Percentiles rank a stretch among this genome's conserved stretches.
phyloP scores from a whole-genome alignment of 2,797 vertebrate genomes.

The Dicrostonyx torquatus region DNA sequence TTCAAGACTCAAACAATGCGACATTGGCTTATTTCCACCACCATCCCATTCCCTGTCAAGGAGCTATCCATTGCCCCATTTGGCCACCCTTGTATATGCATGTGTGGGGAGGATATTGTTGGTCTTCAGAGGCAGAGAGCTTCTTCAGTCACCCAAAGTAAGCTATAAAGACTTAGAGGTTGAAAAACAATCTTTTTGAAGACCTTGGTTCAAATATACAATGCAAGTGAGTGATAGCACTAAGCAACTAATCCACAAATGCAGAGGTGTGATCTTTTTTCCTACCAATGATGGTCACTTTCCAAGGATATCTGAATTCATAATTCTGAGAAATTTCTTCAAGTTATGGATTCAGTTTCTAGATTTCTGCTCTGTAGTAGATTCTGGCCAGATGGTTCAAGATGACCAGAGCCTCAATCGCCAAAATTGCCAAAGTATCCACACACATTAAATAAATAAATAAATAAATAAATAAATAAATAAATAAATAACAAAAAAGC shows the following conservation, averaged over 20 bases:
- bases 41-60: too few relatives aligned
- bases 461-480: too few relatives aligned
- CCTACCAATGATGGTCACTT: not conserved
- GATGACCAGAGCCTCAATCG: not conserved
- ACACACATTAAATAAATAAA: too few relatives aligned
- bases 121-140: constrained; percentile 91
- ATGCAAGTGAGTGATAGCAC: not conserved
- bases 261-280: not conserved
- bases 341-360: not conserved
- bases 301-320: not conserved
- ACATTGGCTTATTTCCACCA: not conserved
- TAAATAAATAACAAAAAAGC: accelerated
- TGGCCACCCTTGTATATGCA: constrained; percentile 92
- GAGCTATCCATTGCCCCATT: constrained; percentile 90
- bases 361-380: not conserved
- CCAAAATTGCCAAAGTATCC: not conserved
- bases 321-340: not conserved
- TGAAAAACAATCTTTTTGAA: not conserved
- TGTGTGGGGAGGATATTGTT: constrained; percentile 89
- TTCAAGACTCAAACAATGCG: not conserved
- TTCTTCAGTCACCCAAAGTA: constrained; percentile 80
- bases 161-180: not conserved
- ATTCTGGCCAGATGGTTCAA: not conserved
- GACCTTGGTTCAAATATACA: not conserved
- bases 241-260: not conserved